Evolutionary conservation across 2,888 invertebrate species (phyloP).

Genomic region (Liodrosophila aerea): DNA sequence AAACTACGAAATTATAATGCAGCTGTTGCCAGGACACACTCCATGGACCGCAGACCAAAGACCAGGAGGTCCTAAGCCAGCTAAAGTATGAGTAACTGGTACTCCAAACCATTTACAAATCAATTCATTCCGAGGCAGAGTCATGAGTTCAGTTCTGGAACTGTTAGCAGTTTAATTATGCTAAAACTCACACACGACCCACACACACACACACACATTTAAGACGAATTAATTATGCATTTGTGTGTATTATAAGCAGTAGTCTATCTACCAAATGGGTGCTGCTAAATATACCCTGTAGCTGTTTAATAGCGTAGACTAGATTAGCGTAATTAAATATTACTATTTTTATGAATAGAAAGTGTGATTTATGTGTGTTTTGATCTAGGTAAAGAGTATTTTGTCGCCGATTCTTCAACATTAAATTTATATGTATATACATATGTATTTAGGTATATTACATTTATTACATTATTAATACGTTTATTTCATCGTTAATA

Average conservation of each 20-base stretch:
- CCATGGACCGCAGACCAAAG: no score
- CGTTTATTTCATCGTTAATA: no score
- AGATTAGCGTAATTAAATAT: no score
- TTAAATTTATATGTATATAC: no score
- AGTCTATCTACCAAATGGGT: conserved; percentile 3
- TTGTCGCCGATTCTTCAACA: no score
- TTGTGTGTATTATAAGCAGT: conserved; percentile 12
- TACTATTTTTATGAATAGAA: no score
- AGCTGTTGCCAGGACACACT: conserved; percentile 46
- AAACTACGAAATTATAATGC: conserved; percentile 66
- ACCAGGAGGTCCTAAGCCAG: conserved; percentile 25
- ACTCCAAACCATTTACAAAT: conserved; percentile 56
- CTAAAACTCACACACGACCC: conserved; percentile 24
- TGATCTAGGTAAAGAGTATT: no score
- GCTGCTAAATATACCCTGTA: conserved; percentile 3
- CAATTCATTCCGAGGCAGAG: conserved; percentile 45
- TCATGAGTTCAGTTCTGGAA: conserved; percentile 6
- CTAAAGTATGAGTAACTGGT: conserved; percentile 6
- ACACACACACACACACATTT: conserved; percentile 33
- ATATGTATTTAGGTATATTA: not conserved
- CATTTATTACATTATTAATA: not conserved
- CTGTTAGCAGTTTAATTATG: conserved; percentile 54
- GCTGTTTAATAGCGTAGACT: no score
- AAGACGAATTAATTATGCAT: conserved; percentile 62
- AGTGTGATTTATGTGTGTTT: no score